Percentiles rank a stretch among this genome's conserved stretches.
These are phyloP conservation scores for Erpornis zantholeuca DNA, from an alignment of 2,113 vertebrate genomes.

Conservation along the genomic window DNA sequence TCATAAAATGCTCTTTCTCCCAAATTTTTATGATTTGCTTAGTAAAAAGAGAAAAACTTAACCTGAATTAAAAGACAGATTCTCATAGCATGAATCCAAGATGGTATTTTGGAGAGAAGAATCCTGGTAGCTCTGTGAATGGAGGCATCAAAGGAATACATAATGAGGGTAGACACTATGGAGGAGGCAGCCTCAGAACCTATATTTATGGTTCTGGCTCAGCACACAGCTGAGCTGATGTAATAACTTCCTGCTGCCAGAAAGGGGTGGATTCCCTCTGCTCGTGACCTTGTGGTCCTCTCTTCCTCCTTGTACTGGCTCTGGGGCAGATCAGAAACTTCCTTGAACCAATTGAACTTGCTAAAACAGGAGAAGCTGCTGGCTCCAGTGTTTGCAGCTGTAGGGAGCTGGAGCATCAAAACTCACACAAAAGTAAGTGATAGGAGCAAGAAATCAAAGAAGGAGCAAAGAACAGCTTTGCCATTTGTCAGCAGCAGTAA, in stretches of 20 bases:
- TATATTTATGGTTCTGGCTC: neutral
- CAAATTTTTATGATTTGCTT: neutral
- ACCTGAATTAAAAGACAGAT: neutral
- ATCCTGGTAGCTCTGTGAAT: neutral
- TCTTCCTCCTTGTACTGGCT: neutral
- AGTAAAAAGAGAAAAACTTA: neutral
- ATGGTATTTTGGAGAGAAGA: neutral
- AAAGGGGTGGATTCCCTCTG: neutral
- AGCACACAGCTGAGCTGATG: neutral
- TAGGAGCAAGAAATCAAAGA: neutral
- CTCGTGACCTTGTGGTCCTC: neutral
- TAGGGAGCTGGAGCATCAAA: neutral
- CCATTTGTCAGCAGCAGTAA: neutral
- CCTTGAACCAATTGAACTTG: neutral
- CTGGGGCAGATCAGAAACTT: neutral
- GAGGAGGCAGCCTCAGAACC: neutral
- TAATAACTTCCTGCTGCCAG: neutral
- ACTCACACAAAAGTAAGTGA: neutral
- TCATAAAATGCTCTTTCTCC: neutral
- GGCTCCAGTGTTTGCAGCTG: neutral
- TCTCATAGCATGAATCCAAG: neutral
- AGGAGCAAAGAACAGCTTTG: neutral
- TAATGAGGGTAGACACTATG: neutral
- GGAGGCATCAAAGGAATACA: fast-evolving
- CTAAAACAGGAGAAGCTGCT: neutral